A percentile compares a stretch with the other conserved stretches of the same genome.
Evolutionary conservation across 2,113 vertebrate species (phyloP).

Genomic region (Toxotes jaculatrix): DNA sequence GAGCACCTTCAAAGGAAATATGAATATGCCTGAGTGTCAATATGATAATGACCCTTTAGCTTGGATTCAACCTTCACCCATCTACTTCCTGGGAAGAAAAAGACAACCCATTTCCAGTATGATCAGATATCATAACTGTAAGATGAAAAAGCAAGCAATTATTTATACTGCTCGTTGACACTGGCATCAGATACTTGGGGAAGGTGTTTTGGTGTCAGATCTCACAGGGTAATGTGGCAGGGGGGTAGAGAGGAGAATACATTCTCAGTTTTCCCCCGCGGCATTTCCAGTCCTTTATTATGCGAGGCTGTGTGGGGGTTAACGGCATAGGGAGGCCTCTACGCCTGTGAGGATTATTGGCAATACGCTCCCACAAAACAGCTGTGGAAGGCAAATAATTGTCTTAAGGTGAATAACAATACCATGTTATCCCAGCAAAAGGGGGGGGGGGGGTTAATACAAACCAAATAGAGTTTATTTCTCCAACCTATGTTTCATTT

Average conservation of each 20-base stretch:
- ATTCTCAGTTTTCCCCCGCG: conserved; percentile 35
- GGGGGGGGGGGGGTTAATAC: conserved; percentile 21
- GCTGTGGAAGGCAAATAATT: conserved; percentile 71
- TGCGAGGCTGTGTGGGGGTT: conserved; percentile 51
- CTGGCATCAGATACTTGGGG: conserved; percentile 37
- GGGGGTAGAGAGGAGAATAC: conserved; percentile 6
- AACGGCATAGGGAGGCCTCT: conserved; percentile 49
- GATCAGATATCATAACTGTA: conserved; percentile 45
- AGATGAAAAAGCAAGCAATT: conserved; percentile 55
- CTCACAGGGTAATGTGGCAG: conserved; percentile 38
- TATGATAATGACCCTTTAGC: conserved; percentile 47
- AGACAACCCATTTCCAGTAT: conserved; percentile 10
- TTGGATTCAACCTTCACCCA: conserved; percentile 46
- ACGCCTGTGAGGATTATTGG: conserved; percentile 68
- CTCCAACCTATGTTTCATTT: conserved; percentile 68
- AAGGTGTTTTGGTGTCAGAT: conserved; percentile 55
- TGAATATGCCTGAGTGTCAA: conserved; percentile 40
- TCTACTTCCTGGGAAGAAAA: conserved; percentile 19
- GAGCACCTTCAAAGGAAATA: conserved; percentile 52
- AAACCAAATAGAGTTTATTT: conserved; percentile 66
- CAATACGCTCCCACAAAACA: conserved; percentile 61
- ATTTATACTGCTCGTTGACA: conserved; percentile 70
- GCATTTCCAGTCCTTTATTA: conserved; percentile 66
- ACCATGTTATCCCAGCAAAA: conserved; percentile 30
- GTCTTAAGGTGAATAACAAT: conserved; percentile 76